Conservation (phyloP, 2,797 vertebrate species). For the Galaxias olidus region DNA sequence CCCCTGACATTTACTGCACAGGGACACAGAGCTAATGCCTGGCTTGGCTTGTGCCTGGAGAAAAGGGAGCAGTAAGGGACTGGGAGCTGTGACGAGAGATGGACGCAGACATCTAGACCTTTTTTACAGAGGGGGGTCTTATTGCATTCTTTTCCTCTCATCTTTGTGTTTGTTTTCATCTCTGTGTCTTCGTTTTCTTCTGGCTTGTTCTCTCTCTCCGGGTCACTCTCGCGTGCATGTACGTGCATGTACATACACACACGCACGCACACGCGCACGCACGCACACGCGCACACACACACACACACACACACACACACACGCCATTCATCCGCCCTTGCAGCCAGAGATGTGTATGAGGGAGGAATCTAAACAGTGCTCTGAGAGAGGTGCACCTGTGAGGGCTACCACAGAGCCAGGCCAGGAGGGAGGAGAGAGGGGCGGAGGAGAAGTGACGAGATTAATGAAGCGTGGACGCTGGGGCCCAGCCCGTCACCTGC, state of each 20-base stretch:
- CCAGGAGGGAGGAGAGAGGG: conserved; percentile 4
- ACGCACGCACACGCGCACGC: no score
- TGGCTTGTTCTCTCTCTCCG: no score
- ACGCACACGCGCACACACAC: not conserved
- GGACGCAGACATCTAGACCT: conserved; percentile 8
- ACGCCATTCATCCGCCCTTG: not conserved
- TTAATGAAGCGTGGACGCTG: conserved; percentile 52
- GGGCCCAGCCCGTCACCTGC: conserved; percentile 58
- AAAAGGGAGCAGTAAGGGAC: conserved; percentile 20
- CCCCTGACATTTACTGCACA: conserved; percentile 68
- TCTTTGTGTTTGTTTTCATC: not conserved
- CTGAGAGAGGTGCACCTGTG: conserved; percentile 58
- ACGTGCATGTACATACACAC: not conserved
- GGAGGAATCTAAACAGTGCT: conserved; percentile 64
- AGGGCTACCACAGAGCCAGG: not conserved
- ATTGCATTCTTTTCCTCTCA: not conserved
- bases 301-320: not conserved
- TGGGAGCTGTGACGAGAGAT: conserved; percentile 4
- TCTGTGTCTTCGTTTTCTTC: not conserved
- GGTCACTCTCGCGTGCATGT: no score
- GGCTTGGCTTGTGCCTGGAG: conserved; percentile 41
- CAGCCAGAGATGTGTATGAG: conserved; percentile 33
- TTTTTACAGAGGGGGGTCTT: not conserved
- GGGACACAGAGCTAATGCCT: conserved; percentile 42
- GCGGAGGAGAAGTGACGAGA: conserved; percentile 45